Evolutionary conservation across 2,113 vertebrate genomes (phyloP), one percentile per base, ranked within the genome.

Genomic region (Perccottus glenii): DNA sequence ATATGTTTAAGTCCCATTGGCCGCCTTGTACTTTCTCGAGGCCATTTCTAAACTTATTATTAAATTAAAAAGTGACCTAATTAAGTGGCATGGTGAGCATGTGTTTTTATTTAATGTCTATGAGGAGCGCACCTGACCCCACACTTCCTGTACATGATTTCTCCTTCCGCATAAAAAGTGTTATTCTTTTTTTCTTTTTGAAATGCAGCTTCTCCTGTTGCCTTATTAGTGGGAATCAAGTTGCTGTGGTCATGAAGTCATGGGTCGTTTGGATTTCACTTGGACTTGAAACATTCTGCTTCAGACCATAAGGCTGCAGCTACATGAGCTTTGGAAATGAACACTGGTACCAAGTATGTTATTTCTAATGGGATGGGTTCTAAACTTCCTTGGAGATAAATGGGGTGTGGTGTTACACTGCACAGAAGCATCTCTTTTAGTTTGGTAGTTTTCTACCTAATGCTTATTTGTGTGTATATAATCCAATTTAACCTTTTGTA

Each of bases 131-230:
- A 87, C 67, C 7, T 71, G 81, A 85, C 76, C 82, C 86, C 56
- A 50, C 66, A 86, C 82, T 88, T 91, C 85, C 88, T 43, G 3
- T 60, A 85, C 90, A 89, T 67, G 62, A 84, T 82, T 90, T 89
- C 66, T 83, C 71, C 73, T 82, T 85, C 72, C 70, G 1, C 74
- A 60, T 79, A 78, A 47, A 77, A 86, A 72, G 40, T 82, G 65
- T 88, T 87, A 70, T 87, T 84, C 57, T 83, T 69, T 80, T 63
- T 55, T 46, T 52, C 33, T 78, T 80, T 71, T 65, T 69, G 16
- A 87, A 88, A 88, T 87, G 75, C 86, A 90, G 89, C 73, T 69
- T 92, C 90, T 93, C 89, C 42, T 75, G 84, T 93, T 91, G 72
- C 92, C 87, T 86, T 92, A 87, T 82, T 88, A 76, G 78, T 78